Evolutionary conservation across 1,140 invertebrate species (phyloP), one percentile per base, ranked within the genome.

Genomic region (Drosophila ogumai): DNA sequence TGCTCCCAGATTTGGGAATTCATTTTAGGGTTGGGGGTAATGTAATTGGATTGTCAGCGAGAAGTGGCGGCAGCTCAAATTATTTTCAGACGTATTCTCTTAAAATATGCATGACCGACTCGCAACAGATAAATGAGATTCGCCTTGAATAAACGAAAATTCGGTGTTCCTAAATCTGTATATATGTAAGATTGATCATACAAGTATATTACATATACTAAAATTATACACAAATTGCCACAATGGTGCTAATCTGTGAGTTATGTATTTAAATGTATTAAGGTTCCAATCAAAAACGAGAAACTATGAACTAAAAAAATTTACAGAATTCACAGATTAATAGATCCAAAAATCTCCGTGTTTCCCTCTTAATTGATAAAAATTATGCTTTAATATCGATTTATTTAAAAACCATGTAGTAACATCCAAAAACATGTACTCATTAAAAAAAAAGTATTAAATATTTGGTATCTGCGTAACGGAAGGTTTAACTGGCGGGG

Each of bases 61-160:
- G 15, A 12, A 41, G 32, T 38, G 34, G 47, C 40, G 58, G 52
- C 36, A n/a, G 25, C 7, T 67, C 34, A 36, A 61, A 54, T 55
- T 64, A 67, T 73, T 80, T 84, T 61, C 13, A 65, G 50, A 73
- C 65, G 72, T 64, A 61, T 65, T 73, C 44, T 34, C 25, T 54
- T 76, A 10, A 58, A 36, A 60, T 71, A 79, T 73, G 32, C 56
- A 73, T 57, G 57, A 31, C 17, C 32, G 38, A 50, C 22, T 19
- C 40, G n/a, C 12, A 17, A 10, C 6, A 44, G 7, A 3, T 13
- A 9, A 32, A 25, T 12, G 1, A 52, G 32, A 28, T 38, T 31
- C 8, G 12, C 9, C 12, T 28, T 10, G 22, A 50, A 38, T 19
- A 52, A 19, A 40, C 12, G 1, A 22, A 22, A 13, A 44, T 22